Conservation (phyloP, 2,113 vertebrate species). For the Scomber japonicus region DNA sequence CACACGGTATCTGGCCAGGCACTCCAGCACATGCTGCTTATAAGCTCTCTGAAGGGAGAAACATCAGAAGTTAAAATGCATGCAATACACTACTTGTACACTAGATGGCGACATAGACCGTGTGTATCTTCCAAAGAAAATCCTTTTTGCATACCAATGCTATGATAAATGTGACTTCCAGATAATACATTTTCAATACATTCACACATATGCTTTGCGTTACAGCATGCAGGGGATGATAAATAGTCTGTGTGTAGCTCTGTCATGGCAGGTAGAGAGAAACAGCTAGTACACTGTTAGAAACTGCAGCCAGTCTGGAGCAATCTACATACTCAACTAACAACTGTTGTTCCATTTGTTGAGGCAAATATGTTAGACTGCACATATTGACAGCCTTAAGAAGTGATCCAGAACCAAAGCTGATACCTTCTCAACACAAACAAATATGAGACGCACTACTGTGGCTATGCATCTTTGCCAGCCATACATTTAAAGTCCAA, state of each 20-base stretch:
- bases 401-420: slow-evolving; percentile 15
- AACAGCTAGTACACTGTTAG: background rate
- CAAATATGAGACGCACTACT: slow-evolving; percentile 27
- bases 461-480: slow-evolving; percentile 24
- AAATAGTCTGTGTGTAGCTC: slow-evolving; percentile 40
- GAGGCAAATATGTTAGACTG: slow-evolving; percentile 36
- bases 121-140: background rate
- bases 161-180: slow-evolving; percentile 59
- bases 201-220: slow-evolving; percentile 54
- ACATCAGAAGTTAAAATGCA: background rate
- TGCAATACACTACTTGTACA: slow-evolving; percentile 2
- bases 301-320: background rate
- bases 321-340: slow-evolving; percentile 11
- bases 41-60: slow-evolving; percentile 81
- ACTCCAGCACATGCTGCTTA: slow-evolving; percentile 88
- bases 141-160: slow-evolving; percentile 59
- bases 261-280: background rate
- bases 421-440: slow-evolving; percentile 41
- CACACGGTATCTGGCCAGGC: slow-evolving; percentile 87
- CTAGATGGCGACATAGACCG: slow-evolving; percentile 63
- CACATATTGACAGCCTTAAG: slow-evolving; percentile 9
- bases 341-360: slow-evolving; percentile 48
- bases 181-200: slow-evolving; percentile 79
- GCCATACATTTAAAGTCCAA: slow-evolving; percentile 29
- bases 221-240: slow-evolving; percentile 46